phyloP scores from a whole-genome alignment of 2,888 invertebrate genomes.

The Bedellia somnulentella region DNA sequence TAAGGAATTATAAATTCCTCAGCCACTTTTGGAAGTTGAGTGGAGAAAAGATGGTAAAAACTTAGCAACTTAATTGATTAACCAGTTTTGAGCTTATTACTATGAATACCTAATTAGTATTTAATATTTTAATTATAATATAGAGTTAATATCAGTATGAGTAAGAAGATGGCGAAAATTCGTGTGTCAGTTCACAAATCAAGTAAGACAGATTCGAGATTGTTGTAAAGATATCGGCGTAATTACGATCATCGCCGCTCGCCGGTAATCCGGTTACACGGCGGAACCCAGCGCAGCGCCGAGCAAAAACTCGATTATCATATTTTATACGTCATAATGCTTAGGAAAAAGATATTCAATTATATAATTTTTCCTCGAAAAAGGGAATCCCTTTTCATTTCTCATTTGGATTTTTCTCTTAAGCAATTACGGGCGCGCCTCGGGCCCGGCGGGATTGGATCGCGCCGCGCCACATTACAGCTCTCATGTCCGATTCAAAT shows the following conservation, averaged over 20 bases:
- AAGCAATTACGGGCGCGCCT: constrained; percentile 52
- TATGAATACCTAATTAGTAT: too few relatives aligned
- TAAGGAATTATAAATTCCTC: too few relatives aligned
- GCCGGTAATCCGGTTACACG: not conserved
- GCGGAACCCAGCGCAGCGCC: constrained; percentile 19
- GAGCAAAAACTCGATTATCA: constrained; percentile 57
- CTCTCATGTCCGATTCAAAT: constrained; percentile 30
- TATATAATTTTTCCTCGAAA: constrained; percentile 58
- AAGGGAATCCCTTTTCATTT: constrained; percentile 59
- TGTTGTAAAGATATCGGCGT: too few relatives aligned
- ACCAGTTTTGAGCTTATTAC: too few relatives aligned
- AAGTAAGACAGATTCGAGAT: too few relatives aligned
- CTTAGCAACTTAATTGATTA: constrained; percentile 1
- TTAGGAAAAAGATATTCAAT: constrained; percentile 59
- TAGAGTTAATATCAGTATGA: too few relatives aligned
- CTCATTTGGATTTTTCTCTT: constrained; percentile 62
- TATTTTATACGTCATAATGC: constrained; percentile 61
- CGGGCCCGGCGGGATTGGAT: constrained; percentile 39
- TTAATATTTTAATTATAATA: too few relatives aligned
- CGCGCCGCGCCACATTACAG: constrained; percentile 19
- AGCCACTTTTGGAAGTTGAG: too few relatives aligned
- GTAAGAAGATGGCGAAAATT: too few relatives aligned
- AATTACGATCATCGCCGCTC: not conserved
- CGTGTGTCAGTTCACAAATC: too few relatives aligned
- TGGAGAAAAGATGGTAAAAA: too few relatives aligned